Base-by-base conservation (phyloP, 2,113 vertebrate species). In the Gavia stellata region DNA sequence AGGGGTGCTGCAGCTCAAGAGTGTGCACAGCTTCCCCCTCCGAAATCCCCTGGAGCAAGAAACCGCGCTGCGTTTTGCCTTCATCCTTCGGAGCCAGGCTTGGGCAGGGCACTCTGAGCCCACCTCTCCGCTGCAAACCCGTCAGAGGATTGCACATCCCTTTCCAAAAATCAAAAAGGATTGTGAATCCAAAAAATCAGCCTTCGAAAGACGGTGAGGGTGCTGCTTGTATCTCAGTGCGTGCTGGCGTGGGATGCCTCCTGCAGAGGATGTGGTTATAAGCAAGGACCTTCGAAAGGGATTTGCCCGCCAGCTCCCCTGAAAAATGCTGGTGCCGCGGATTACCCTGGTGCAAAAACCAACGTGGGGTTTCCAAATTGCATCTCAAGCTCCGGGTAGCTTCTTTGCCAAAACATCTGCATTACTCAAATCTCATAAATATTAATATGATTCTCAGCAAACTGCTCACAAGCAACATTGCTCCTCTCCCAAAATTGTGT, bases 191-290 rank as follows among this genome's bases (percentile, higher is more conserved):
- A 33, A 25, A 25, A 52, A 40, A 21, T 23, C 42, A n/a, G 49
- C 47, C 34, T 90, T 31, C 8, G 3, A 25, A 72, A 18, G 0
- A 5, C 14, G 2, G 9, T 1, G 62, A 71, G 40, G 83, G 33
- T 16, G n/a, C 56, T 29, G 33, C 50, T 45, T 16, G 1, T 4
- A 24, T 11, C 62, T 59, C 47, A 10, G 1, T 0, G 26, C 3
- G 8, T 19, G 29, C 59, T 62, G 68, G 4, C 4, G 14, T 3
- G 50, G 44, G 73, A 65, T 33, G 42, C 10, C n/a, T 9, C 59
- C n/a, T 29, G 49, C 38, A n/a, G 56, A 58, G 62, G 58, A 75
- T 7, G 71, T 16, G 80, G 45, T 2, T 63, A 44, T 25, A 24
- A 61, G 52, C 31, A 61, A 36, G 52, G 66, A 40, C 52, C 36